Conservation (phyloP, 2,113 vertebrate species). For the Petroica traversi region DNA sequence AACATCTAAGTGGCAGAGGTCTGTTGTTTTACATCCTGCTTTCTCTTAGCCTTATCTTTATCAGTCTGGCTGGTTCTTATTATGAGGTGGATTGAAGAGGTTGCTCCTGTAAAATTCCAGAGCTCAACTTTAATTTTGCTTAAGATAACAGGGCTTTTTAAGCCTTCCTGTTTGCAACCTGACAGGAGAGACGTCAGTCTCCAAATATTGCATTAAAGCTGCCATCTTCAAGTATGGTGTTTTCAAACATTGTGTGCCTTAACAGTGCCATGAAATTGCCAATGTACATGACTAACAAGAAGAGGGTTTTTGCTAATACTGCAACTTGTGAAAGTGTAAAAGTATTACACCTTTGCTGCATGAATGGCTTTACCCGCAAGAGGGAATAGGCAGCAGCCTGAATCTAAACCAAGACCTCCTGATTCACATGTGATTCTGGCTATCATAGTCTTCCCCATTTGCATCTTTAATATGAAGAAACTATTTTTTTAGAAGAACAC, state of each 20-base stretch:
- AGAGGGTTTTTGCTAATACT: neutral
- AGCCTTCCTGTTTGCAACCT: neutral
- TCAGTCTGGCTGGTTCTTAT: neutral
- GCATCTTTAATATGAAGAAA: neutral
- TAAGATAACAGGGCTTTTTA: neutral
- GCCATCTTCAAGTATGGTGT: neutral
- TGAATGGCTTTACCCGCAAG: neutral
- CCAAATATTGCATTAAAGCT: neutral
- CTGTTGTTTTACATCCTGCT: neutral
- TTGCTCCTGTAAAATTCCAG: neutral
- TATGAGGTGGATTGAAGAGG: neutral
- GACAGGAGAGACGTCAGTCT: accelerated
- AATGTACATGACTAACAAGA: neutral
- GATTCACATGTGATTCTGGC: neutral
- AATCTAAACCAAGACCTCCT: neutral
- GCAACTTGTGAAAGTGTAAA: neutral
- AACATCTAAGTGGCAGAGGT: neutral
- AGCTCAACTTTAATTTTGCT: neutral
- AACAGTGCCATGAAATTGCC: neutral
- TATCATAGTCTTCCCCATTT: neutral
- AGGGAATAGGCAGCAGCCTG: neutral
- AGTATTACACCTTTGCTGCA: neutral
- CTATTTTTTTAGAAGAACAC: neutral
- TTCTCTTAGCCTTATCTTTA: neutral
- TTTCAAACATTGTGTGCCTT: neutral